These are phyloP conservation scores for Malurus splendens DNA, from an alignment of 2,797 vertebrate species.

Conservation along the genomic window DNA sequence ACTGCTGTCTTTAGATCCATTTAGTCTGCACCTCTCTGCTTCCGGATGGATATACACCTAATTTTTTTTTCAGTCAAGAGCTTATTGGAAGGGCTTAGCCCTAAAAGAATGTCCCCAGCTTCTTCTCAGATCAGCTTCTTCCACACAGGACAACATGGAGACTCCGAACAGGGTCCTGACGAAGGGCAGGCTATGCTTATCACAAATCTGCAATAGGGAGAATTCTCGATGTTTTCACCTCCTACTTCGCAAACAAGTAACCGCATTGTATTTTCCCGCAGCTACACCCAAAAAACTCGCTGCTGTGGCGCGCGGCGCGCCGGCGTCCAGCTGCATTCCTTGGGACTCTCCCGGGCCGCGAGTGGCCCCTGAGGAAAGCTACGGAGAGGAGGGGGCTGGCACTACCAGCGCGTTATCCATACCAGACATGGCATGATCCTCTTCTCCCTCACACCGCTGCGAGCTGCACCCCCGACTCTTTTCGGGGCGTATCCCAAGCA, in stretches of 20 bases:
- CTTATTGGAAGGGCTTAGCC: slow-evolving; percentile 25
- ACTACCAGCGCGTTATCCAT: neutral
- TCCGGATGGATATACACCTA: neutral
- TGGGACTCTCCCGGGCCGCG: neutral
- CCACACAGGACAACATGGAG: neutral
- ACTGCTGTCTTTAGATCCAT: slow-evolving; percentile 99
- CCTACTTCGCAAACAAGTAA: neutral
- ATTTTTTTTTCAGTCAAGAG: slow-evolving; percentile 31
- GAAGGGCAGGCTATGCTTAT: neutral
- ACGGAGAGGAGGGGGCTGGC: fast-evolving
- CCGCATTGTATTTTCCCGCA: neutral
- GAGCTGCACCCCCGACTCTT: neutral
- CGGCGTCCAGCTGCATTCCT: neutral
- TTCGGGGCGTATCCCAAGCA: neutral
- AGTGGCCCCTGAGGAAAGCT: neutral
- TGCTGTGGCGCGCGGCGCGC: neutral
- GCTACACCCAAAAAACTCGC: neutral
- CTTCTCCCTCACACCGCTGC: too few species aligned
- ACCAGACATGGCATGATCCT: neutral
- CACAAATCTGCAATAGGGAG: slow-evolving; percentile 18
- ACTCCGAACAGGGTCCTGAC: neutral
- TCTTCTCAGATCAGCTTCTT: neutral
- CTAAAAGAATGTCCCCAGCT: neutral
- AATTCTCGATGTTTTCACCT: neutral
- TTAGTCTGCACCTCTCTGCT: slow-evolving; percentile 40